Evolutionary conservation across 2,797 vertebrate species (phyloP), one percentile per base, ranked within the genome.

Genomic region (Ceyx erithaca): DNA sequence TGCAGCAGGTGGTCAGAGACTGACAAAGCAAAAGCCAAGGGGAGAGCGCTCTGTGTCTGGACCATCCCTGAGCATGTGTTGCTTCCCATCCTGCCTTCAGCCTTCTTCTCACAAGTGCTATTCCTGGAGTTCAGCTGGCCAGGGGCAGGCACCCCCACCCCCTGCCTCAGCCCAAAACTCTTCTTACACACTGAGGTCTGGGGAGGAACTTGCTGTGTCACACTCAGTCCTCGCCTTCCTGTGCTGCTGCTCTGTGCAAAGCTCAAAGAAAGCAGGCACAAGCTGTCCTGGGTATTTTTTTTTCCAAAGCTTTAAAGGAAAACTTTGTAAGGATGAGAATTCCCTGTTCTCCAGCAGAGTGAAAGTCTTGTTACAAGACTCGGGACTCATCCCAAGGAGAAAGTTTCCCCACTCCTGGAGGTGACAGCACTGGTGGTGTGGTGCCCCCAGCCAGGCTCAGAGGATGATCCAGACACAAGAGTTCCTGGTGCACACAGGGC

Each of bases 1-100:
- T 97, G 97, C 94, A 97, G 96, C 97, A 97, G 96, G 96, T 97
- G 96, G 97, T 97, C 97, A 95, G 91, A 96, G 94, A 91, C 43
- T 80, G 91, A 96, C 86, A 80, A 84, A 75, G 23, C 59, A 55
- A 33, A 92, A 94, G 93, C 86, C 87, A 17, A 68, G 66, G 31
- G 17, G 84, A 81, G 92, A 91, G 94, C 59, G 10, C 94, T 87
- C 52, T 48, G 12, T 86, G 90, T 95, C 97, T 95, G 96, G 97
- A 95, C 96, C 96, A 91, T 89, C 90, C 96, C 96, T 90, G 89
- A 95, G 64, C 87, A 46, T 70, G 71, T 80, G 87, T 81, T 93
- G 92, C 92, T 87, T 45, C 81, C 97, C 93, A 87, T 94, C 97
- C 95, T 96, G 97, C 97, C 96, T 97, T 93, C 71, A 86, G 94